Evolutionary conservation across 2,888 invertebrate species (phyloP), one percentile per base, ranked within the genome.

Genomic region (Carcina quercana): DNA sequence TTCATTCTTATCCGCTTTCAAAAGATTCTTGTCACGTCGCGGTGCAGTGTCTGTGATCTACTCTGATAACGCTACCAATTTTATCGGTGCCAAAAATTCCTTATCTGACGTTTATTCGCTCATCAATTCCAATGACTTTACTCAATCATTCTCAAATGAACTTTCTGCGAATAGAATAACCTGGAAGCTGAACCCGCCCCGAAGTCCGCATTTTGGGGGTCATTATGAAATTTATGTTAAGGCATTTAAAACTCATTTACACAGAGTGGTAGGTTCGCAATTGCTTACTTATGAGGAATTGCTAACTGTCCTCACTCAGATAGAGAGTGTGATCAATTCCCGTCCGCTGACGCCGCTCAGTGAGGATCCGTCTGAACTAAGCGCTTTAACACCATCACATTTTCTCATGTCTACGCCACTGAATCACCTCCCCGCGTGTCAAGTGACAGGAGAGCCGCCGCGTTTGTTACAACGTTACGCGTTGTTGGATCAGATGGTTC

Each of bases 31-130:
- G 6, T 45, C 49, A 1, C 32, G 51, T 5, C 25, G 50, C 29
- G 53, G 50, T 13, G 25, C 43, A 1, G 50, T 49, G 5, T 12
- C 35, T 8, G 37, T 50, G 21, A 35, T 53, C 3, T 52, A 54
- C 13, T 38, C 47, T 27, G 58, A 56, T 26, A 39, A 46, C 11
- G 52, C 50, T 1, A 35, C 28, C 1, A 52, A 51, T 26, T 51
- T 55, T 13, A 34, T 47, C 4, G 47, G 45, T 8, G 49, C 52
- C 3, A 43, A 33, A 15, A 32, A 34, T 22, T 7, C 38, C 5
- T 20, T 49, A 25, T 35, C 46, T 15, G 15, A 30, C 15, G 3
- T 22, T 26, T 24, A 42, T 4, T 20, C 38, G 1, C 15, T 21
- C 15, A 19, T 31, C 12, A 12, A 22, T 6, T 14, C 29, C 4